These are phyloP conservation scores for Scatophagus argus DNA, from an alignment of 2,113 vertebrate species.

Conservation along the genomic window DNA sequence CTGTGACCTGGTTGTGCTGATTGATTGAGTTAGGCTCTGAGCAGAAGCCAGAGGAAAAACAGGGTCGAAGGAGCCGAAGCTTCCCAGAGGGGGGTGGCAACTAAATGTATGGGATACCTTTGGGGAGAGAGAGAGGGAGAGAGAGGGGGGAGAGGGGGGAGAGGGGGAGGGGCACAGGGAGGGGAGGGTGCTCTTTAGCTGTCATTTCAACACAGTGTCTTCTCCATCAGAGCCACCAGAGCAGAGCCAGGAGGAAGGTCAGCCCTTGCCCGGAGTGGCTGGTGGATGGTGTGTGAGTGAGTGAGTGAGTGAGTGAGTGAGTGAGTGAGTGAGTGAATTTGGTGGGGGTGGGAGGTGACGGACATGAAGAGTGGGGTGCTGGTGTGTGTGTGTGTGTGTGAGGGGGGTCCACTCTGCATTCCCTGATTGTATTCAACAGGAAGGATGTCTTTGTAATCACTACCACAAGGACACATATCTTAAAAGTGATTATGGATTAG, in stretches of 20 bases:
- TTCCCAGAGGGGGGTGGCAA: slow-evolving; percentile 55
- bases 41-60: slow-evolving; percentile 74
- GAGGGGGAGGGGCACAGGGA: slow-evolving; percentile 24
- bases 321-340: slow-evolving; percentile 45
- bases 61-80: slow-evolving; percentile 67
- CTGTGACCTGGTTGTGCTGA: slow-evolving; percentile 85
- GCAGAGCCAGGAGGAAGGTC: slow-evolving; percentile 69
- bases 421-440: slow-evolving; percentile 33
- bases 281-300: slow-evolving; percentile 29
- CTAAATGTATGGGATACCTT: slow-evolving; percentile 64
- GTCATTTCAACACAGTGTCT: slow-evolving; percentile 77
- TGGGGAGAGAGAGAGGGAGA: slow-evolving; percentile 25
- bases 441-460: not conserved
- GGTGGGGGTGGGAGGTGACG: not conserved
- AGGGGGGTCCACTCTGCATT: slow-evolving; percentile 18
- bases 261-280: slow-evolving; percentile 42
- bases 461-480: not conserved
- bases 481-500: not conserved
- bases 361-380: slow-evolving; percentile 18
- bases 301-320: slow-evolving; percentile 29
- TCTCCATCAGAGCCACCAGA: slow-evolving; percentile 72
- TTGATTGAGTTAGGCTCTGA: slow-evolving; percentile 80
- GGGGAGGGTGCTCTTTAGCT: slow-evolving; percentile 72
- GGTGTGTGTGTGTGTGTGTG: not conserved
- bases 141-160: slow-evolving; percentile 2